Conservation (phyloP, 2,113 vertebrate species). For the Neolamprologus variostigma region DNA sequence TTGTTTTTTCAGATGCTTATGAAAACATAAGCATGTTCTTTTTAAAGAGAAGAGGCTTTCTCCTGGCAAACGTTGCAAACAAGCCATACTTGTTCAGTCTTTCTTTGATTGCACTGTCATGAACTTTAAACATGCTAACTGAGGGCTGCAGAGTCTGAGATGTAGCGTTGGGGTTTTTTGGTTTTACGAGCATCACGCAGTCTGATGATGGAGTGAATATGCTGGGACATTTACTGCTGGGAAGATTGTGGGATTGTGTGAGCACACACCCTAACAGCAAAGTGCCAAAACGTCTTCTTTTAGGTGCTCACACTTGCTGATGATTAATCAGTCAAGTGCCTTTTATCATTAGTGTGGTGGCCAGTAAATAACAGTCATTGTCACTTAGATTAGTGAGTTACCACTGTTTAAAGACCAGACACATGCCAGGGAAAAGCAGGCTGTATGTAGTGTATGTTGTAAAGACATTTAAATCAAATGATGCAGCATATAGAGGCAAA, state of each 20-base stretch:
- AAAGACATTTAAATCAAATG: not conserved
- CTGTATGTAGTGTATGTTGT: not conserved
- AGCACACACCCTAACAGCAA: not conserved
- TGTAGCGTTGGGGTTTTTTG: accelerated
- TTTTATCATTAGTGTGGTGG: not conserved
- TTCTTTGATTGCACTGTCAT: not conserved
- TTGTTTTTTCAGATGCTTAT: not conserved
- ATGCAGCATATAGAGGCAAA: not conserved
- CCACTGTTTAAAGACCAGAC: not conserved
- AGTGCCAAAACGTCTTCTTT: not conserved
- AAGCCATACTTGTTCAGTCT: not conserved
- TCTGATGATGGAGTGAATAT: not conserved
- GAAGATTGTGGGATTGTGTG: not conserved
- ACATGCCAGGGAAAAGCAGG: not conserved
- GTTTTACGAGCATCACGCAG: not conserved
- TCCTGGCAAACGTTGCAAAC: not conserved
- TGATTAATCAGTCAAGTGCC: not conserved
- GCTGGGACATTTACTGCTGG: not conserved
- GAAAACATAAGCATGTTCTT: not conserved
- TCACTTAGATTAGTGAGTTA: not conserved
- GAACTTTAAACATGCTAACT: not conserved
- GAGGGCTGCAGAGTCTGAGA: not conserved
- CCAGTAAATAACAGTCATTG: not conserved
- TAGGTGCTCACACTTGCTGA: not conserved
- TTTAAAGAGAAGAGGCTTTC: not conserved